These are phyloP conservation scores for Cassiopea xamachana DNA, from an alignment of 30 jellyfish, hydroid and myxozoan species.

Conservation along the genomic window DNA sequence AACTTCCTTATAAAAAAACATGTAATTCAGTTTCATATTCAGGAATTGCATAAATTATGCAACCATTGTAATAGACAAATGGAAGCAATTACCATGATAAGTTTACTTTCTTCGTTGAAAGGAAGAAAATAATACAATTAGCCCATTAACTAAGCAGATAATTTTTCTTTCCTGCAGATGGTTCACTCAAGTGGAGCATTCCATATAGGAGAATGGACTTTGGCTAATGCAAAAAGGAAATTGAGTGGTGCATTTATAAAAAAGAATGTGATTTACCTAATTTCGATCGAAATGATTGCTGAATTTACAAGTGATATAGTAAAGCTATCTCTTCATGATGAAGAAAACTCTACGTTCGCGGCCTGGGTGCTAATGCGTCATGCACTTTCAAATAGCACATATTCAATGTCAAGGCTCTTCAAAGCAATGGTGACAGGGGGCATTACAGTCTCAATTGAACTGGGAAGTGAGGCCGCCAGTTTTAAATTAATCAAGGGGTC, in stretches of 20 bases:
- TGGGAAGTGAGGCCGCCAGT: not conserved
- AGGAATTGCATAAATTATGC: too few relatives aligned
- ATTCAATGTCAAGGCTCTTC: conserved; percentile 26
- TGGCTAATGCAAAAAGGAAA: not conserved
- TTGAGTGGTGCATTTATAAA: not conserved
- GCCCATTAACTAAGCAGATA: not conserved
- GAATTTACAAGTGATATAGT: conserved; percentile 6
- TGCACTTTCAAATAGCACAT: conserved; percentile 3
- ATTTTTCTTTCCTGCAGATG: not conserved
- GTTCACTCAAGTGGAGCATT: not conserved
- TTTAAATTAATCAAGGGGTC: conserved; percentile 28
- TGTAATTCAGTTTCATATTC: too few relatives aligned
- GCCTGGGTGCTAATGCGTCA: conserved; percentile 11
- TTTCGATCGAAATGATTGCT: conserved; percentile 23
- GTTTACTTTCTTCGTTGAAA: not conserved
- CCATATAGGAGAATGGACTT: not conserved
- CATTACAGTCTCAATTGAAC: not conserved
- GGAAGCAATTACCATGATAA: too few relatives aligned
- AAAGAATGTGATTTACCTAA: not conserved
- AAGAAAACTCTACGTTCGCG: not conserved
- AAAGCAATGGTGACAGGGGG: not conserved
- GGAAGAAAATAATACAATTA: not conserved
- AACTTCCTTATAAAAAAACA: too few relatives aligned
- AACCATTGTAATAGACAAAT: too few relatives aligned
- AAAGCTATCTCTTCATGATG: not conserved